Conservation (phyloP, 1,140 invertebrate genomes). For the Acyrthosiphon pisum region DNA sequence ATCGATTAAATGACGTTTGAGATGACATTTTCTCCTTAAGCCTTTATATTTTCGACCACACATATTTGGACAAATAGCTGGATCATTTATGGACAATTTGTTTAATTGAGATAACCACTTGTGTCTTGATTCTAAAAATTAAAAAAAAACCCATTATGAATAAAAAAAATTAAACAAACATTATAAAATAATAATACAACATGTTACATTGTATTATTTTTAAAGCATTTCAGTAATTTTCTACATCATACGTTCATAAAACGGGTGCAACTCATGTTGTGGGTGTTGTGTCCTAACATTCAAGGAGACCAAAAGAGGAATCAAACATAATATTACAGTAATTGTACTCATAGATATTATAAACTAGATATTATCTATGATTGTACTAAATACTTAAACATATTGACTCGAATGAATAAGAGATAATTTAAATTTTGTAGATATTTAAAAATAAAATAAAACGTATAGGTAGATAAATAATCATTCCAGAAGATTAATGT, state of each 20-base stretch:
- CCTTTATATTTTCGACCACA: constrained; percentile 58
- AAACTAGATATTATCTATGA: not conserved
- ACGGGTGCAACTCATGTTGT: not conserved
- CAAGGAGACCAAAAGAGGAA: not conserved
- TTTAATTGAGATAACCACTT: constrained; percentile 25
- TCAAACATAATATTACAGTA: not conserved
- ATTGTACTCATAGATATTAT: not conserved
- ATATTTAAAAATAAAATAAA: not conserved
- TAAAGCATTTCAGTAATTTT: not conserved
- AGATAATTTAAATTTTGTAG: not conserved
- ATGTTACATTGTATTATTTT: not conserved
- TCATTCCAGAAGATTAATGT: no score
- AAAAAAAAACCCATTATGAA: not conserved
- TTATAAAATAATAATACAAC: not conserved
- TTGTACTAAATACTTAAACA: not conserved
- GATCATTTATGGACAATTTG: not conserved
- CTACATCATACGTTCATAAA: no score
- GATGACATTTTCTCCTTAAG: constrained; percentile 58
- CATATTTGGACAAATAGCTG: constrained; percentile 46
- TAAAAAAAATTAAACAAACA: not conserved
- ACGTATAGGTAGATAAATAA: no score
- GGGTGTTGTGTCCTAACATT: not conserved
- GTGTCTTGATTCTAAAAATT: constrained; percentile 20
- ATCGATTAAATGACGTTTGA: constrained; percentile 58
- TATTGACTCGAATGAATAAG: not conserved